Base-by-base conservation (phyloP, 2,888 invertebrate species). In the Caenorhabditis uteleia region DNA sequence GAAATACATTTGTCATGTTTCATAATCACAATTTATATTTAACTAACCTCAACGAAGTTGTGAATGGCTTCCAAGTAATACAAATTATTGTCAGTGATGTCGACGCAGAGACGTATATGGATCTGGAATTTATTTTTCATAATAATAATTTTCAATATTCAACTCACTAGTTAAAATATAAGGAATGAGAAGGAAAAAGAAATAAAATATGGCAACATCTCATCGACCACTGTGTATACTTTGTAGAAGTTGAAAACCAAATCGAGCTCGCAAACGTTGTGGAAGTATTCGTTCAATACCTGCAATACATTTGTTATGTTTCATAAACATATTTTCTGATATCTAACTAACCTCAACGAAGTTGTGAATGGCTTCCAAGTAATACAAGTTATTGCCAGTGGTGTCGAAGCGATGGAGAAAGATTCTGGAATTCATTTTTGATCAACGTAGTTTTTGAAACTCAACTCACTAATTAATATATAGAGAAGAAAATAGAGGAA, bases 241-340 rank as follows among this genome's bases (percentile, higher is more conserved):
- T 98, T 98, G 86, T 97, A 98, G 85, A 98, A 98, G 86, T 98
- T 98, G 87, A 98, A 98, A 29, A 98, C 98, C 74, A 99, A 88
- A 87, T 99, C 98, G 84, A 99, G 86, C 87, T 98, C 98, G 85
- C 98, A 98, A 1, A 98, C 98, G 87, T 98, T 98, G 86, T 98
- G 98, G 87, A 98, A 98, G 85, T 97, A 98, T 86, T 98, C 98
- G 85, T 98, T 98, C 25, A 98, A 61, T 14, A 76, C 75, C 75
- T 75, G 55, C 27, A 72, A 55, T 43, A 12, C 7, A 34, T 12
- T 18, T 29, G 7, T 29, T 14, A 29, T 29, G 31, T 10, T 10
- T 29, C 31, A 10, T 29, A 10, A 14, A 48, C 16, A 14, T 29
- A 47, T 26, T 2, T n/a, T n/a, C n/a, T n/a, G n/a, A n/a, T n/a